Evolutionary conservation across 1,140 invertebrate species (phyloP).

Genomic region (Helicoverpa zea): DNA sequence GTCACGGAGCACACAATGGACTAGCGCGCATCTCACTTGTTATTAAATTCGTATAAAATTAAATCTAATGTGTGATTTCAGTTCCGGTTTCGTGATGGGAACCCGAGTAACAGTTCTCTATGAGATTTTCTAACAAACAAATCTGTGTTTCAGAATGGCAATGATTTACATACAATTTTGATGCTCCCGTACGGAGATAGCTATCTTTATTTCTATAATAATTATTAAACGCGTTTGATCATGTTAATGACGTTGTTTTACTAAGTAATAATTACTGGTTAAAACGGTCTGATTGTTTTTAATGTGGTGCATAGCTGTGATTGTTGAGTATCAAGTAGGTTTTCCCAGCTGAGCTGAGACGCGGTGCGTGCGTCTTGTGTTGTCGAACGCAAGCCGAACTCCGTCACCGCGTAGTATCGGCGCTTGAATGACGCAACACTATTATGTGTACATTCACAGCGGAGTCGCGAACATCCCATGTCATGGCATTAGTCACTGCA

Average conservation of each 20-base stretch:
- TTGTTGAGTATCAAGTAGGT: neutral
- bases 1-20: slow-evolving; percentile 75
- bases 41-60: slow-evolving; percentile 87
- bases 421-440: slow-evolving; percentile 34
- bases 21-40: slow-evolving; percentile 76
- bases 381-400: slow-evolving; percentile 6
- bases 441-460: neutral
- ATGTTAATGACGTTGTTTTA: slow-evolving; percentile 48
- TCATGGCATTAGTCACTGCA: slow-evolving; percentile 37
- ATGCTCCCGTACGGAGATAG: slow-evolving; percentile 49
- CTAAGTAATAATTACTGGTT: slow-evolving; percentile 39
- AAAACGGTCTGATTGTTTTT: slow-evolving; percentile 25
- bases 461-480: slow-evolving; percentile 29
- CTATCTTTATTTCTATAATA: slow-evolving; percentile 48
- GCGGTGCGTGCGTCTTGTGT: neutral
- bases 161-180: slow-evolving; percentile 55
- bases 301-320: slow-evolving; percentile 34
- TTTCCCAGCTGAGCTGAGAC: slow-evolving; percentile 19
- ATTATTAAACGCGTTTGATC: slow-evolving; percentile 42
- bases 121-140: slow-evolving; percentile 69
- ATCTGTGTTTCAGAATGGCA: slow-evolving; percentile 56
- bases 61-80: slow-evolving; percentile 85
- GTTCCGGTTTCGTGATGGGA: slow-evolving; percentile 84
- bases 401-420: slow-evolving; percentile 22
- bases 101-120: slow-evolving; percentile 76